Evolutionary conservation across 2,797 vertebrate genomes (phyloP), one percentile per base, ranked within the genome.

Genomic region (Catamblyrhynchus diadema): DNA sequence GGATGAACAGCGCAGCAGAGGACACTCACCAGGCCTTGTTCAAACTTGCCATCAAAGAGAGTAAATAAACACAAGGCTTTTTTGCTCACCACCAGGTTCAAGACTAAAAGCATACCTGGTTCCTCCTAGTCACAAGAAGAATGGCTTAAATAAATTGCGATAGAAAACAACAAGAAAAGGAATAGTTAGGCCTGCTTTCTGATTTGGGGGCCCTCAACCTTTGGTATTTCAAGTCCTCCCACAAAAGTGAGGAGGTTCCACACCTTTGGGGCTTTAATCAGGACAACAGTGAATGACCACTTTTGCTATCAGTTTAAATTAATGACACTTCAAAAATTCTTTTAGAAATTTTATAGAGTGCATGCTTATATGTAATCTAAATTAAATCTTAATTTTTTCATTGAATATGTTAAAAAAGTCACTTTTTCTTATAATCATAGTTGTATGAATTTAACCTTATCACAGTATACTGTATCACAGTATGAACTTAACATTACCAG

Each of bases 1-100:
- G 1, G 2, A 20, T 35, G 57, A 81, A 12, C 0, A 6, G 42
- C 1, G 1, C 50, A 1, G 2, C 2, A 1, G 8, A 0, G 2
- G 9, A 54, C 6, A 18, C 12, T 37, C 44, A n/a, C 33, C 0
- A 0, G 57, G 47, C 12, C 71, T 23, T 33, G 23, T 19, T 70
- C 66, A 73, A 75, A 73, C 18, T 5, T 0, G 0, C 21, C 73
- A 79, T 32, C 0, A 4, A 72, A 42, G 9, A 60, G 19, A 53
- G 5, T 6, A n/a, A 83, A 81, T 30, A 56, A 75, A 84, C 30
- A 80, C 10, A 74, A 81, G 73, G 3, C 2, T 3, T 18, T 74
- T 14, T 24, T 54, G 15, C 35, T 30, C 37, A 62, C 19, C 33
- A 30, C 9, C 2, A 10, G 2, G 13, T 59, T 83, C 35, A 56